Evolutionary conservation across 2,888 invertebrate genomes (phyloP).

Genomic region (Azorinus chamasolen): DNA sequence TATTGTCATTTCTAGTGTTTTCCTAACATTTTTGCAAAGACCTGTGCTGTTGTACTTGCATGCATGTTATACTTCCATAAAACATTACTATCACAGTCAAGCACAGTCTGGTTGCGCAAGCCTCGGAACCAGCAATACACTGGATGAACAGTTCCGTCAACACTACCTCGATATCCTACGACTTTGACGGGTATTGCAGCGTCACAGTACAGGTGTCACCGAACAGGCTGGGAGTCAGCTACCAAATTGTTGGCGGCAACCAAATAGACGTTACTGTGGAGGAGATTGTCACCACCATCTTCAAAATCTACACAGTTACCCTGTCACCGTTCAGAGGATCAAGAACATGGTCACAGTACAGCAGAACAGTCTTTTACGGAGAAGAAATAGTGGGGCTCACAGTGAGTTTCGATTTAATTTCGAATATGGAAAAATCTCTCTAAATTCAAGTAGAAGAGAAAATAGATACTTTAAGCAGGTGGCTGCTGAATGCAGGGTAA

Average conservation of each 20-base stretch:
- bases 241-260: conserved; percentile 7
- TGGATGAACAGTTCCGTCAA: conserved; percentile 43
- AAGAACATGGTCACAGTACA: not conserved
- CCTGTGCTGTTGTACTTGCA: too few species aligned
- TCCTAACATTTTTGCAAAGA: too few species aligned
- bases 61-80: too few species aligned
- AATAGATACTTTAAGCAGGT: too few species aligned
- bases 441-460: too few species aligned
- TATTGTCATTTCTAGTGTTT: too few species aligned
- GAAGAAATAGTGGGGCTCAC: not conserved
- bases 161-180: conserved; percentile 13
- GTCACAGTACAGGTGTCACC: conserved; percentile 28
- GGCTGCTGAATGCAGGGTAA: too few species aligned
- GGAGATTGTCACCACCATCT: conserved; percentile 9
- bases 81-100: too few species aligned
- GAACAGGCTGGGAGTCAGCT: conserved; percentile 6
- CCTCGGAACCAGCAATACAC: conserved; percentile 27
- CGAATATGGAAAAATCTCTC: too few species aligned
- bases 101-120: conserved; percentile 8
- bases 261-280: conserved; percentile 23
- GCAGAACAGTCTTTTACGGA: conserved; percentile 10
- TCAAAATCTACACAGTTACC: conserved; percentile 2
- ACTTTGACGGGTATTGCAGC: conserved; percentile 52
- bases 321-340: conserved; percentile 2
- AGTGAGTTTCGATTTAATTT: not conserved